These are phyloP conservation scores for Choloepus didactylus DNA, from an alignment of 2,797 vertebrate genomes.

Conservation along the genomic window DNA sequence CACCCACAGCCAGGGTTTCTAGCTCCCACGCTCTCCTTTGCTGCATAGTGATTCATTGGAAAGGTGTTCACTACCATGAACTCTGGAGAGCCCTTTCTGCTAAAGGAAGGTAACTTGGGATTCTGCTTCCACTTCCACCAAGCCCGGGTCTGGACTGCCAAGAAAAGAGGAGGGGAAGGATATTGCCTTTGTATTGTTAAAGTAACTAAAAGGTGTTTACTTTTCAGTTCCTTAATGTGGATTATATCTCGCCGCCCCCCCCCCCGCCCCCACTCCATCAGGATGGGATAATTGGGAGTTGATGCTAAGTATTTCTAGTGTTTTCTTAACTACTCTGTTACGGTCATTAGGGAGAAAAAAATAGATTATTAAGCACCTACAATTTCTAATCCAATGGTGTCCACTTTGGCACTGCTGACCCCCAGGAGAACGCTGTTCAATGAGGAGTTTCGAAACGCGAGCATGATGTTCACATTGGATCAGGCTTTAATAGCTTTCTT, in stretches of 20 bases:
- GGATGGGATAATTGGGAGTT: neutral
- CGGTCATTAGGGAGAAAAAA: no score
- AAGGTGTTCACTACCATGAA: neutral
- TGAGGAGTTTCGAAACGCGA: conserved; percentile 93
- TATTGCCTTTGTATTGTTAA: no score
- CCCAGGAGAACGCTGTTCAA: conserved; percentile 92
- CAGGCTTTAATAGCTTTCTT: conserved; percentile 94
- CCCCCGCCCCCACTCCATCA: neutral
- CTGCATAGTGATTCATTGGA: neutral
- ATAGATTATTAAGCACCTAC: conserved; percentile 81
- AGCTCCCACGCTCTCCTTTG: neutral
- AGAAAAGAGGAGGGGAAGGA: neutral
- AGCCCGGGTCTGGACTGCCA: neutral
- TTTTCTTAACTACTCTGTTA: neutral
- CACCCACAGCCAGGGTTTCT: no score
- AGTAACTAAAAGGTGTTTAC: neutral
- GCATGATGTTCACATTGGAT: conserved; percentile 92
- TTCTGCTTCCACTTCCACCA: neutral
- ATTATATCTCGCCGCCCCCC: neutral
- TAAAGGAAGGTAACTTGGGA: neutral
- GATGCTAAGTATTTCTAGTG: neutral
- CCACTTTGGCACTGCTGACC: conserved; percentile 95
- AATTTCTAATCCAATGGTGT: conserved; percentile 95
- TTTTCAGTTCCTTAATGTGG: neutral
- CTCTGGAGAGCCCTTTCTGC: neutral